Evolutionary conservation across 1,140 invertebrate species (phyloP), one percentile per base, ranked within the genome.

Genomic region (Zaprionus gabonicus): DNA sequence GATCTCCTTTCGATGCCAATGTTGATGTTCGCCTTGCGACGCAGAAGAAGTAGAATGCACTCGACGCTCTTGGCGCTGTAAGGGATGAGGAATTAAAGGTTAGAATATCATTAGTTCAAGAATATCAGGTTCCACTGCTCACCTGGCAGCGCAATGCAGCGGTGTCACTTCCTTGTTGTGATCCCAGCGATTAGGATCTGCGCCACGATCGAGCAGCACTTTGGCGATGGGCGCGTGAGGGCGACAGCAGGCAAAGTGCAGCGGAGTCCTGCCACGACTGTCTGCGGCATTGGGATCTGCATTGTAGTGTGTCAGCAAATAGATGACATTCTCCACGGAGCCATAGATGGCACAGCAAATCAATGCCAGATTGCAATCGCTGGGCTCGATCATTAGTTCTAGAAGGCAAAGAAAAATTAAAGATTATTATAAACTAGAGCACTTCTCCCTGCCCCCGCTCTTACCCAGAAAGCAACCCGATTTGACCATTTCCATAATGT

Each of bases 201-300:
- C 95, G 31, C 95, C 95, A 28, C 94, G 82, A 51, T 95, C 94
- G 12, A 97, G 84, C 20, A 97, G 82, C 15, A 96, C 84, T 80
- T 94, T 94, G 0, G 96, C 93, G 69, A 96, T 95, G 62, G 95
- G 95, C 25, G 94, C 92, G 49, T 94, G 95, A 1, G 95, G 95
- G n/a, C 94, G 94, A 78, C 94, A 94, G 58, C 96, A 95, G 41
- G 97, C 96, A 76, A 98, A 94, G 92, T 98, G 97, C 17, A 98
- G 91, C 12, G 96, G 94, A 4, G 96, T 96, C 91, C 96, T 68
- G 1, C 83, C 90, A 1, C 76, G 71, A 13, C 60, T 69, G 51
- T 93, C 92, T 0, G 64, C 25, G 7, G 77, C 76, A 65, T 93
- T 93, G 1, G 91, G 86, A 67, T 92, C 82, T 3, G 81, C 81